These are phyloP conservation scores for Dendrophyllia cribrosa DNA, from an alignment of 64 coral and sea anemone species.

Conservation along the genomic window DNA sequence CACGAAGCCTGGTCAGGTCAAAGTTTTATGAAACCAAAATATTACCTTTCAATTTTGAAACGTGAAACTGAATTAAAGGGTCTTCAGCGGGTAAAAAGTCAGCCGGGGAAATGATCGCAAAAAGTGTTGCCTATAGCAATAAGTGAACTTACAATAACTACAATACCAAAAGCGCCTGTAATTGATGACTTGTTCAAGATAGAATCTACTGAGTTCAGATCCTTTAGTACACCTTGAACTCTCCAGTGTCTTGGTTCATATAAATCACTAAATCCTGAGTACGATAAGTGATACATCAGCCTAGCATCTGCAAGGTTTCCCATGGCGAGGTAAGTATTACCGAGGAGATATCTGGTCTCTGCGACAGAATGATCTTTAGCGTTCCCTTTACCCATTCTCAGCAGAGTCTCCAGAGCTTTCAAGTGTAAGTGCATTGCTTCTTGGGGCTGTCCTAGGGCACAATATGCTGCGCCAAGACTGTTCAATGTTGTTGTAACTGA, in stretches of 20 bases:
- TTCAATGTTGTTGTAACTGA: constrained; percentile 63
- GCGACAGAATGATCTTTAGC: constrained; percentile 39
- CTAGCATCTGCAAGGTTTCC: constrained; percentile 36
- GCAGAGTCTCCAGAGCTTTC: constrained; percentile 48
- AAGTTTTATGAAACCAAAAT: no score
- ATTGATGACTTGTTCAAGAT: background rate
- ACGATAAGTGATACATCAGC: constrained; percentile 63
- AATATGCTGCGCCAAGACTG: constrained; percentile 75
- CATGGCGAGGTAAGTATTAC: constrained; percentile 49
- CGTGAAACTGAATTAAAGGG: no score
- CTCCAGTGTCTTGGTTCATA: constrained; percentile 74
- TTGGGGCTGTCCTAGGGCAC: constrained; percentile 27
- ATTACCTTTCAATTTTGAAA: no score
- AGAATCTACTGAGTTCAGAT: constrained; percentile 15
- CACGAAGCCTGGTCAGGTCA: no score
- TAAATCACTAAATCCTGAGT: constrained; percentile 33
- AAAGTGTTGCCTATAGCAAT: background rate
- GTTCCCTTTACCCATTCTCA: background rate
- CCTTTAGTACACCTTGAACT: constrained; percentile 23
- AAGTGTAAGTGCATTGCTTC: constrained; percentile 46
- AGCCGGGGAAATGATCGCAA: no score
- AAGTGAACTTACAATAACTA: background rate
- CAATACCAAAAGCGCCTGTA: background rate
- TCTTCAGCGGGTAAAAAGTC: no score
- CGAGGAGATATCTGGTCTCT: constrained; percentile 63